Evolutionary conservation across 2,888 invertebrate species (phyloP).

Genomic region (Chloroclystis v-ata): DNA sequence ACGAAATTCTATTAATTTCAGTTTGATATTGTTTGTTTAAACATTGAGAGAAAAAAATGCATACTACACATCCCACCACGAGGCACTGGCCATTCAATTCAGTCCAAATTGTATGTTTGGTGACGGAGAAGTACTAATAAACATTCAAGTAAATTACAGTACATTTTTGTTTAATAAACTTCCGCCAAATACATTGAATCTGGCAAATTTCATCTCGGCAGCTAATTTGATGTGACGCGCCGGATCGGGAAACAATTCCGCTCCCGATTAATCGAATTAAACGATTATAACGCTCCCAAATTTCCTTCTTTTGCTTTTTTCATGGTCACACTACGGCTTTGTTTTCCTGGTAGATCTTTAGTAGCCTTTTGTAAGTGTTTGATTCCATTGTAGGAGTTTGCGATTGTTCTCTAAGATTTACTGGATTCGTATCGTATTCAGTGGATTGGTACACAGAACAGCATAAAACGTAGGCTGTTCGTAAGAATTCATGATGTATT

Average conservation of each 20-base stretch:
- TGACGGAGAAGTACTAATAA: too few relatives aligned
- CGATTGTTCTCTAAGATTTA: slow-evolving; percentile 2
- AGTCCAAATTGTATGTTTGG: too few relatives aligned
- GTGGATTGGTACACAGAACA: not conserved
- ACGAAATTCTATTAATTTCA: too few relatives aligned
- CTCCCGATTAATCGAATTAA: slow-evolving; percentile 40
- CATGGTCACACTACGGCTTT: slow-evolving; percentile 21
- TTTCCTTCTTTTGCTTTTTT: slow-evolving; percentile 23
- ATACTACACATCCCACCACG: too few relatives aligned
- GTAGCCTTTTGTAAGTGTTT: slow-evolving; percentile 10
- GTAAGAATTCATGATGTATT: not conserved
- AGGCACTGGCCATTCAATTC: too few relatives aligned
- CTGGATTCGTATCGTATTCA: not conserved
- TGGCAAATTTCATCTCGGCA: not conserved
- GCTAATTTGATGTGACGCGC: not conserved
- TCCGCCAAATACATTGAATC: not conserved
- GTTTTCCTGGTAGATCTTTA: slow-evolving; percentile 10
- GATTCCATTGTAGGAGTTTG: not conserved
- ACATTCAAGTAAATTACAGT: too few relatives aligned
- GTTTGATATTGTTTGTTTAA: too few relatives aligned
- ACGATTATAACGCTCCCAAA: slow-evolving; percentile 32
- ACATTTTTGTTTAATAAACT: too few relatives aligned
- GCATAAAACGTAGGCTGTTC: not conserved
- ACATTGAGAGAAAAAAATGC: too few relatives aligned
- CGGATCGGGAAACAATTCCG: slow-evolving; percentile 28